Conservation (phyloP, 2,113 vertebrate genomes). For the Platysteira castanea region DNA sequence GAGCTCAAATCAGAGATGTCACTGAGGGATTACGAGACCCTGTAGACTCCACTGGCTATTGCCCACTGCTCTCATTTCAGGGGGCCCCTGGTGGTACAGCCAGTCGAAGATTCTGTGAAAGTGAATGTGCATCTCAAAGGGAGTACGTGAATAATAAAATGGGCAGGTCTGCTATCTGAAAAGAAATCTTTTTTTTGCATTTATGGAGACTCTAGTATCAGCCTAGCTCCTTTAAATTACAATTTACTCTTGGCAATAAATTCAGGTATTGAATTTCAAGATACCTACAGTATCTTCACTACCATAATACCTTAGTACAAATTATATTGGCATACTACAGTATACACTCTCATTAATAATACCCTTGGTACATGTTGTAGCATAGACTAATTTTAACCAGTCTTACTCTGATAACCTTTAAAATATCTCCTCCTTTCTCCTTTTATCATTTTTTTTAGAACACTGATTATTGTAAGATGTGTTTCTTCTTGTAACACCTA, state of each 20-base stretch:
- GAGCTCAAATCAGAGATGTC: background rate
- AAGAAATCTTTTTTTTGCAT: background rate
- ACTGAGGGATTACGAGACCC: background rate
- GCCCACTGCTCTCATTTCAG: background rate
- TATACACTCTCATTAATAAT: background rate
- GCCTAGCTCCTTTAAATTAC: background rate
- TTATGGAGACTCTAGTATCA: background rate
- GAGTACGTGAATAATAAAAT: background rate
- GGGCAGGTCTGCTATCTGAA: background rate
- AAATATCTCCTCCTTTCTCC: background rate
- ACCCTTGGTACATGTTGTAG: background rate
- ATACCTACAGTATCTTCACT: background rate
- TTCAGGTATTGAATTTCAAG: background rate
- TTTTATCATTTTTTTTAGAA: background rate
- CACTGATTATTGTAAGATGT: accelerated
- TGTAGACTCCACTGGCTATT: background rate
- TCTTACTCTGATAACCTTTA: background rate
- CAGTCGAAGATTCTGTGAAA: too few relatives aligned
- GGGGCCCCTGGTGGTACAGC: background rate
- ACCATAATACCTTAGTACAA: background rate
- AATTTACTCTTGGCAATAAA: background rate
- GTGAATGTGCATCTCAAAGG: background rate
- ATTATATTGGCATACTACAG: background rate
- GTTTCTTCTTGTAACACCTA: background rate
- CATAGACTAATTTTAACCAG: background rate